These are phyloP conservation scores for Cheirogaleus major DNA, from an alignment of 2,797 vertebrate species.

Conservation along the genomic window DNA sequence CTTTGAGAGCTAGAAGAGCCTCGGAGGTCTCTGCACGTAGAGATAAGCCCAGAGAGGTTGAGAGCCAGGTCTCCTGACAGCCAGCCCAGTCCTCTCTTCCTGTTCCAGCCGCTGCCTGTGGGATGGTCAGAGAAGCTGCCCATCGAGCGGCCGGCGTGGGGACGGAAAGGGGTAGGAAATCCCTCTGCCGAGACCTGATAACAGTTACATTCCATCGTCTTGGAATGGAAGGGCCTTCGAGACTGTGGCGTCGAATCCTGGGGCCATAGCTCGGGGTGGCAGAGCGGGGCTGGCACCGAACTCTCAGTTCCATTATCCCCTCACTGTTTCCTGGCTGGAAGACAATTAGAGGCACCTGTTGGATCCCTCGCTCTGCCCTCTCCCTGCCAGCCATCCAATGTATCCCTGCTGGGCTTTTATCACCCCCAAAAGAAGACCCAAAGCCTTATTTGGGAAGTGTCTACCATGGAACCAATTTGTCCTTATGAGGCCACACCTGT, in stretches of 20 bases:
- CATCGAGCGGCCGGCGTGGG: rapidly evolving
- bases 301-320: background rate
- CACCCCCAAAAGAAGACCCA: background rate
- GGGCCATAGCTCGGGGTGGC: background rate
- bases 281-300: background rate
- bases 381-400: background rate
- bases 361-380: background rate
- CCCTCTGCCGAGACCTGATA: background rate
- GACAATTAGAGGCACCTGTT: background rate
- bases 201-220: background rate
- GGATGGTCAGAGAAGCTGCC: background rate
- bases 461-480: rapidly evolving
- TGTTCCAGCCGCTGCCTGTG: background rate
- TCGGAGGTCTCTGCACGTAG: background rate
- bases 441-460: background rate
- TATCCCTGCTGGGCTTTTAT: background rate
- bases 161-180: background rate
- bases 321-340: background rate
- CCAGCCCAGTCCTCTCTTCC: background rate
- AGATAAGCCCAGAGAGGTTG: background rate
- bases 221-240: background rate
- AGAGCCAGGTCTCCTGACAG: background rate
- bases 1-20: background rate
- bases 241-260: background rate
- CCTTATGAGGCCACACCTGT: background rate